Percentiles rank a stretch among this genome's conserved stretches.
Conservation (phyloP, 2,888 invertebrate species). For the Drosophila meridionalis region DNA sequence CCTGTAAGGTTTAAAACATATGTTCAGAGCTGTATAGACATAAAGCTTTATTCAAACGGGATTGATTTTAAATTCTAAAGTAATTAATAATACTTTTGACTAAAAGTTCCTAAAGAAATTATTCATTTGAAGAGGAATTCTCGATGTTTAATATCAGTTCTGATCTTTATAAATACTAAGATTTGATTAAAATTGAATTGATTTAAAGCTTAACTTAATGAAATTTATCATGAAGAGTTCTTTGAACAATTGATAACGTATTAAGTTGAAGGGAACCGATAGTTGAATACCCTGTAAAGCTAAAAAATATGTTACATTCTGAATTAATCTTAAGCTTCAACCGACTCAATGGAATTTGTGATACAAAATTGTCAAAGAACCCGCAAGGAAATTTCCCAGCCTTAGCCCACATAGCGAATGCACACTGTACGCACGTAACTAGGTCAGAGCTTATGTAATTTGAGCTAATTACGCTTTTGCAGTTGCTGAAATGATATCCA, state of each 20-base stretch:
- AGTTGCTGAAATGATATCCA: constrained; percentile 98
- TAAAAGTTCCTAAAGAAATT: too few species aligned
- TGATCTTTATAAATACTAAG: too few species aligned
- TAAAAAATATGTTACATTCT: background rate
- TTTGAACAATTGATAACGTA: background rate
- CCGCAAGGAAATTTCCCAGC: too few species aligned
- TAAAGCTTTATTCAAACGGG: too few species aligned
- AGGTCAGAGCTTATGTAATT: background rate
- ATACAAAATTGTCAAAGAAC: background rate
- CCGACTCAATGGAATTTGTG: background rate
- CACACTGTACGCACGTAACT: constrained; percentile 6
- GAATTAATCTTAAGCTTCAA: background rate
- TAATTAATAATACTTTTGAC: too few species aligned
- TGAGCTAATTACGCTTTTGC: constrained; percentile 82
- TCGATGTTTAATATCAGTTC: too few species aligned
- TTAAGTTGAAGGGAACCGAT: background rate
- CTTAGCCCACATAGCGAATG: background rate
- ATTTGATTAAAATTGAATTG: background rate
- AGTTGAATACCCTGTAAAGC: background rate
- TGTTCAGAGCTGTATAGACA: too few species aligned
- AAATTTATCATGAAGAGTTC: background rate
- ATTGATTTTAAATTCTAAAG: too few species aligned
- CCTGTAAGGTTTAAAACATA: too few species aligned
- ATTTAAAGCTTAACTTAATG: background rate
- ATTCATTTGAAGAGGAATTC: too few species aligned